Conservation (phyloP, 2,113 vertebrate species). For the Sylvilagus bachmani region DNA sequence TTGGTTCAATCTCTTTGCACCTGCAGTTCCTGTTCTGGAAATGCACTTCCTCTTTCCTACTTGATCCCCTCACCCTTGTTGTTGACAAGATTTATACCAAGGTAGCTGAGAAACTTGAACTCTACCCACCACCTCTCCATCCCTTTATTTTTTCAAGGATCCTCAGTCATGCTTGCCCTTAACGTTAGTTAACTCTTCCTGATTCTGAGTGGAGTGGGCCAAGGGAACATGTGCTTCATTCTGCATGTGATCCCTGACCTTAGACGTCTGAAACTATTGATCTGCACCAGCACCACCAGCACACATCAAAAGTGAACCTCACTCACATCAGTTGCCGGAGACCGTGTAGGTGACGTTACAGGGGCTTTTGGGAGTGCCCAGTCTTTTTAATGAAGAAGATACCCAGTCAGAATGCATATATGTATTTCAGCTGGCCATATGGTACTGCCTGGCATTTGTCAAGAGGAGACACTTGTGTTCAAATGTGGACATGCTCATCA, state of each 20-base stretch:
- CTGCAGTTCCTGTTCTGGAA: neutral
- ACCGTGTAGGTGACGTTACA: neutral
- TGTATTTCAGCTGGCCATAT: too few relatives aligned
- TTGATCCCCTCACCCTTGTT: neutral
- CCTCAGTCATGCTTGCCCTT: neutral
- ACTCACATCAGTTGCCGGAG: neutral
- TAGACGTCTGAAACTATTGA: neutral
- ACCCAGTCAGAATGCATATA: neutral
- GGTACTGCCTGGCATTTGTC: neutral
- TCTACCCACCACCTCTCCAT: neutral
- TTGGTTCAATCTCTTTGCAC: neutral
- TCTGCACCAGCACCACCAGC: neutral
- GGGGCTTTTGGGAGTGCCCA: neutral
- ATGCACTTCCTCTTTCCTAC: neutral
- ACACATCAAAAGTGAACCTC: neutral
- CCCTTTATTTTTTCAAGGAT: neutral
- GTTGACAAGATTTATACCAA: neutral
- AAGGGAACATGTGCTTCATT: neutral
- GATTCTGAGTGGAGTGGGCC: neutral
- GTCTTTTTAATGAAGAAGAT: neutral
- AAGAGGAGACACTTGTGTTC: neutral
- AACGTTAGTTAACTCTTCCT: neutral
- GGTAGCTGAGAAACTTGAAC: neutral
- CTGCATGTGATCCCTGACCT: neutral
- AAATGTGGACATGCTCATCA: neutral